phyloP scores from a whole-genome alignment of 2,888 invertebrate genomes.

The Napeogenes inachia region DNA sequence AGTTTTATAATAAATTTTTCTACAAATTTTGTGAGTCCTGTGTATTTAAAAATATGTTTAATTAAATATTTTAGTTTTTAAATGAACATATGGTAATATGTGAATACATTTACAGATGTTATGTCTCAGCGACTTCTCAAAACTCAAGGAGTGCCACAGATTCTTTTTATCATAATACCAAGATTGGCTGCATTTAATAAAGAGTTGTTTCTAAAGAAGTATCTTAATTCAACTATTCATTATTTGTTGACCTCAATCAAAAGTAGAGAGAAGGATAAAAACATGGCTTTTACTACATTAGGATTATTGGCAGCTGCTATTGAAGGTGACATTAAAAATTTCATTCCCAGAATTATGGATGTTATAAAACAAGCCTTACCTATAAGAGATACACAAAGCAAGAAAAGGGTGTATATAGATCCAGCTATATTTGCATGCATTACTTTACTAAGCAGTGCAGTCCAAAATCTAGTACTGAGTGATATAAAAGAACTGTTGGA shows the following conservation, averaged over 20 bases:
- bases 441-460: conserved; percentile 91
- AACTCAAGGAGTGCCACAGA: conserved; percentile 90
- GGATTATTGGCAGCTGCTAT: conserved; percentile 95
- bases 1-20: no score
- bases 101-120: conserved; percentile 75
- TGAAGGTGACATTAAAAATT: conserved; percentile 86
- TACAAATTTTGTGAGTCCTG: no score
- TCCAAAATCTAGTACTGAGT: conserved; percentile 84
- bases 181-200: conserved; percentile 95
- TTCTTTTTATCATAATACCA: conserved; percentile 91
- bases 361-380: conserved; percentile 87
- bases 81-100: conserved; percentile 8
- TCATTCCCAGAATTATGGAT: conserved; percentile 91
- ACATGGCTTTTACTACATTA: conserved; percentile 92
- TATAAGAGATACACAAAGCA: conserved; percentile 85
- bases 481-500: conserved; percentile 92
- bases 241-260: conserved; percentile 87
- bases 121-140: conserved; percentile 86
- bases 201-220: conserved; percentile 85
- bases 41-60: no score
- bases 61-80: no score
- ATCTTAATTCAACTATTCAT: conserved; percentile 84
- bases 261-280: conserved; percentile 89
- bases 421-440: conserved; percentile 96
- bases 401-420: conserved; percentile 85